phyloP scores from a whole-genome alignment of 2,888 invertebrate genomes.

The Xanthia togata region DNA sequence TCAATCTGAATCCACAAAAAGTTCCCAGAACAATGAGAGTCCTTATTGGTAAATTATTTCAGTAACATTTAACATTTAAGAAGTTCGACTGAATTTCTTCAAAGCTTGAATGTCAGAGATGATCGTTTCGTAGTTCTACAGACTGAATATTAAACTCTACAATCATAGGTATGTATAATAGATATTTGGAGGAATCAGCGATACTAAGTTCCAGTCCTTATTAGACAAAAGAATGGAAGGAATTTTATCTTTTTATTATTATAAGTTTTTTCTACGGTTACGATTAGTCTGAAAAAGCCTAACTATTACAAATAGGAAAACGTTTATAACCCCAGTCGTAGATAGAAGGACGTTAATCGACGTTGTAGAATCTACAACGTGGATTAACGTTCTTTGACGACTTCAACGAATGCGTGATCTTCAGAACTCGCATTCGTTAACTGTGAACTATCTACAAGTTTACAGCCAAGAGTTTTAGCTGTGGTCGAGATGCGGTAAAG shows the following conservation, averaged over 20 bases:
- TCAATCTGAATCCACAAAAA: background rate
- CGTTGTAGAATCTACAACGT: background rate
- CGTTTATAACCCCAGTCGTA: background rate
- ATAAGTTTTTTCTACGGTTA: background rate
- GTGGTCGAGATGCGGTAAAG: background rate
- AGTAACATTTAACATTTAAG: conserved; percentile 1
- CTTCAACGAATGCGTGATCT: too few relatives aligned
- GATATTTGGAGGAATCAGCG: too few relatives aligned
- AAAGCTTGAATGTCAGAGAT: conserved; percentile 2
- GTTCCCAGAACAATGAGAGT: background rate
- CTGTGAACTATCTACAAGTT: background rate
- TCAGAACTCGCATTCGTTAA: too few relatives aligned
- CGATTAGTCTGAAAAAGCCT: background rate
- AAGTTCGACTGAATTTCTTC: background rate
- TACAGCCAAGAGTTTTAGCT: too few relatives aligned
- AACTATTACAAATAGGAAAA: background rate
- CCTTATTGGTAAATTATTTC: conserved; percentile 1
- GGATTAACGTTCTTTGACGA: too few relatives aligned
- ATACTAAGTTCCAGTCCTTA: too few relatives aligned
- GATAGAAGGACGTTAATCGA: background rate
- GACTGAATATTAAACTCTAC: too few relatives aligned
- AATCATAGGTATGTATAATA: too few relatives aligned
- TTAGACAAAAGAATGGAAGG: too few relatives aligned
- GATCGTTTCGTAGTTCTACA: background rate
- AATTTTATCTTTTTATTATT: background rate